A percentile compares a stretch with the other conserved stretches of the same genome.
phyloP scores from a whole-genome alignment of 2,797 vertebrate species.

The Carcharodon carcharias region DNA sequence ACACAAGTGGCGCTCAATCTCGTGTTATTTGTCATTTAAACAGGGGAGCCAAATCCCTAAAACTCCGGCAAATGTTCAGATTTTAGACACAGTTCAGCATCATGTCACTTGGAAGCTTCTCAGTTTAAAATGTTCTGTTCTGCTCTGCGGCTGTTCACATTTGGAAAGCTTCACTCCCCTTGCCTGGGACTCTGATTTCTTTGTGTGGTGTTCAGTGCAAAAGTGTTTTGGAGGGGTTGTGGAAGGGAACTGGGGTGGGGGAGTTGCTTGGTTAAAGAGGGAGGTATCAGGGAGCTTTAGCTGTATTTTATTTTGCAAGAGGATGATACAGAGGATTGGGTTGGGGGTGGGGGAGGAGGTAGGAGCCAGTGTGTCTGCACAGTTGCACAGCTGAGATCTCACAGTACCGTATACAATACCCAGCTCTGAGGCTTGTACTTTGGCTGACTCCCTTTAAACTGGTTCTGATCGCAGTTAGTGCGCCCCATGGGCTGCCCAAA shows the following conservation, averaged over 20 bases:
- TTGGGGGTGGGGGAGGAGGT: conserved; percentile 42
- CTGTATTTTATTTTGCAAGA: conserved; percentile 33
- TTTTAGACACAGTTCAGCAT: not conserved
- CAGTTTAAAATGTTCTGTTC: not conserved
- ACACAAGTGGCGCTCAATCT: not conserved
- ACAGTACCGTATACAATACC: conserved; percentile 51
- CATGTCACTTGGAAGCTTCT: conserved; percentile 5
- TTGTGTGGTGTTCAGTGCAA: not conserved
- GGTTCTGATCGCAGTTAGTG: conserved; percentile 44
- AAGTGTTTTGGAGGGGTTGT: too few relatives aligned
- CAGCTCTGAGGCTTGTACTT: conserved; percentile 58
- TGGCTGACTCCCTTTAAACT: conserved; percentile 63
- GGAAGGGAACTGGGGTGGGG: not conserved
- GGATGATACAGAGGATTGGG: conserved; percentile 40
- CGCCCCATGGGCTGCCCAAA: conserved; percentile 51
- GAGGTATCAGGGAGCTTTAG: not conserved
- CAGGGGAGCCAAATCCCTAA: not conserved
- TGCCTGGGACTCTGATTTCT: not conserved
- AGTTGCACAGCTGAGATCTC: conserved; percentile 54
- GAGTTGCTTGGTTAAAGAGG: not conserved
- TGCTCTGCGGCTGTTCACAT: not conserved
- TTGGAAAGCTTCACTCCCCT: not conserved
- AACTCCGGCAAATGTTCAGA: not conserved
- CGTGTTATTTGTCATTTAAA: not conserved
- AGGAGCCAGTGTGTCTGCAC: conserved; percentile 58